Evolutionary conservation across 1,140 invertebrate species (phyloP), one percentile per base, ranked within the genome.

Genomic region (Cotesia chilonis): DNA sequence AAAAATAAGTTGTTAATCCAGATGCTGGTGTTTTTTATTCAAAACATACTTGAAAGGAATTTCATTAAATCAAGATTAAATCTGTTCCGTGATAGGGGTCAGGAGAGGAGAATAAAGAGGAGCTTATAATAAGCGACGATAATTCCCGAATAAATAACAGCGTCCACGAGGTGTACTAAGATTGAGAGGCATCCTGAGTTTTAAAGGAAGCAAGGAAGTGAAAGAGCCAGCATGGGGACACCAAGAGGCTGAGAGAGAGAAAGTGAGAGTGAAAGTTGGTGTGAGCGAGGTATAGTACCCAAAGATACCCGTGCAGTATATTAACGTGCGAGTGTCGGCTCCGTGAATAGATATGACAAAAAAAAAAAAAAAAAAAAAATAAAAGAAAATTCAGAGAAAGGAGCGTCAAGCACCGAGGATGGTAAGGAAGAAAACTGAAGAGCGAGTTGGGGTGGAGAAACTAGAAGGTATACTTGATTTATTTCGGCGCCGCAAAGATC

Each of bases 111-210:
- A 87, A 87, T 85, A 86, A 86, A 87, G 84, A 84, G 84, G 83
- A 79, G 84, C 84, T 87, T 87, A 86, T 87, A 83, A 87, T 86
- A 87, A 86, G 85, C 84, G 84, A 83, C 84, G 80, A 83, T 87
- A 86, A 86, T 85, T 87, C 85, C 82, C 83, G 81, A 87, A 87
- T 86, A 85, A 86, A 87, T 87, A 86, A 87, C 84, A 78, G 82
- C 66, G 74, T 65, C 54, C 41, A 10, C 41, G 41, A 47, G 41
- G 41, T 47, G 41, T 47, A 47, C 41, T 47, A 47, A 47, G 41
- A 47, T 47, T 47, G 41, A 47, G 41, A 47, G 41, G 41, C 41
- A 47, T 47, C 10, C 41, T 47, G 41, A 47, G 41, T 7, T 47
- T 47, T 47, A 47, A 47, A 47, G 41, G 41, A 47, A 10, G 6